Conservation (phyloP, 1,140 invertebrate species). For the Venturia canescens region DNA sequence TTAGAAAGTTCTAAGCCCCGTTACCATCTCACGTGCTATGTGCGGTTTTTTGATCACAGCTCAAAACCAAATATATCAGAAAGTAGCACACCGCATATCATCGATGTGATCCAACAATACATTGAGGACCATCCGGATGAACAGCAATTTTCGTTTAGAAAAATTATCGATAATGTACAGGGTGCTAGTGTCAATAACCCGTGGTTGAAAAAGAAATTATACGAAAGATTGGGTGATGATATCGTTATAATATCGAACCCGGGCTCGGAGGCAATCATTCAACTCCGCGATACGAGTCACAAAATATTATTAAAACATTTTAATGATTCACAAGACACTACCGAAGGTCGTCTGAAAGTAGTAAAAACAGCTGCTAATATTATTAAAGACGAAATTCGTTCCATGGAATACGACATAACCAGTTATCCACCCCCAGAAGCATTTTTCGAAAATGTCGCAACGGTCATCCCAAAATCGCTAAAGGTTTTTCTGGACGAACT, state of each 20-base stretch:
- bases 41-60: neutral
- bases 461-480: no score
- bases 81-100: slow-evolving; percentile 15
- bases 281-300: neutral
- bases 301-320: slow-evolving; percentile 16
- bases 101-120: slow-evolving; percentile 34
- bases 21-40: neutral
- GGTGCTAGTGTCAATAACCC: neutral
- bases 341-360: no score
- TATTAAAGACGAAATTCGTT: no score
- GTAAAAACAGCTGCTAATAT: no score
- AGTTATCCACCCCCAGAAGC: no score
- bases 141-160: slow-evolving; percentile 21
- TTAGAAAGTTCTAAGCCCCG: neutral
- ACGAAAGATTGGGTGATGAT: slow-evolving; percentile 34
- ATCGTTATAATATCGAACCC: slow-evolving; percentile 10
- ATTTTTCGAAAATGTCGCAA: no score
- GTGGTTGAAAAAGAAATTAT: slow-evolving; percentile 28
- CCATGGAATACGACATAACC: no score
- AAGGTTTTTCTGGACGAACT: no score
- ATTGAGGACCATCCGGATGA: slow-evolving; percentile 11
- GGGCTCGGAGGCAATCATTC: slow-evolving; percentile 26
- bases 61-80: neutral
- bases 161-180: neutral
- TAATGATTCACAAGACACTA: neutral